Base-by-base conservation (phyloP, 2,797 vertebrate species). In the Buphagus erythrorhynchus region DNA sequence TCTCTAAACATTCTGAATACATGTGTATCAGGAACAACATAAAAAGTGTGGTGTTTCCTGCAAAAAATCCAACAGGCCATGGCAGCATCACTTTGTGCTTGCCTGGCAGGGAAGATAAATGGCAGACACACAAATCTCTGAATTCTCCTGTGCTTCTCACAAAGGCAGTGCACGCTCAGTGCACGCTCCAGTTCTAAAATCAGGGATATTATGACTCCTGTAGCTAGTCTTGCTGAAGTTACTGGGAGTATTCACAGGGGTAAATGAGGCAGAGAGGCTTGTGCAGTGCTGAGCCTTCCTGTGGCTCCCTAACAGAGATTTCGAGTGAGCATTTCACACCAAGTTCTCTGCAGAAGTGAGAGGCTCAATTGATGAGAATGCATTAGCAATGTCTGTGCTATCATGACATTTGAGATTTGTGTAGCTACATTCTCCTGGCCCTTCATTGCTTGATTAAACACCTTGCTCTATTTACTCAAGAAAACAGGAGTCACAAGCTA, bases 401-500 rank as follows among this genome's bases (percentile, higher is more conserved):
- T 69, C 58, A 25, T 51, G 90, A 85, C 93, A 96, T 94, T 92
- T 85, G 85, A 97, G 91, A 95, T 94, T 72, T 94, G 62, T 77
- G 86, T 76, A 93, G 79, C 51, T 93, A 31, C 83, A 21, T 95
- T 91, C 88, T 96, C 92, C 71, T 96, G 94, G 90, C 85, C 80
- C 81, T 95, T 90, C 40, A 12, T 29, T 90, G n/a, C 92, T 96
- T 95, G 71, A 55, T 96, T 94, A 92, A 95, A 93, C 79, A 92
- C 58, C 83, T 81, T 91, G 92, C 86, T 93, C 89, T 88, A 28
- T 93, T 93, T 96, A 71, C 84, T 95, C 83, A 88, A 75, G 93
- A 62, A 97, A 90, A 92, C 35, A 82, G 63, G 65, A 87, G 51
- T 67, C 72, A 86, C 55, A 81, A 90, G 28, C 63, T 84, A 20